Percentiles rank a stretch among this genome's conserved stretches.
These are phyloP conservation scores for Hirtodrosophila cameraria DNA, from an alignment of 2,888 invertebrate species.

Conservation along the genomic window DNA sequence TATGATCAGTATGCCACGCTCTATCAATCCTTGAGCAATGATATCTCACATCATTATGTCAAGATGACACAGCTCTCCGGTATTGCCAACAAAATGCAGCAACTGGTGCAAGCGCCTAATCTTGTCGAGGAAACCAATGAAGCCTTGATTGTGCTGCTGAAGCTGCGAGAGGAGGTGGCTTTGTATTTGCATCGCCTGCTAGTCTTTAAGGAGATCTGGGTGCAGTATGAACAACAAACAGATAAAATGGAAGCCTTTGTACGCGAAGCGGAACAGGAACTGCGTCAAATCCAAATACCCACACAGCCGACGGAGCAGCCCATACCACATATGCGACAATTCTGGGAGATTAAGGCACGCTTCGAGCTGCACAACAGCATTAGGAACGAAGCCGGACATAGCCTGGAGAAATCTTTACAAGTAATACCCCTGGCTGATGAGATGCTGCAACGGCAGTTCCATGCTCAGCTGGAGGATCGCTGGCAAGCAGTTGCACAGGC, in stretches of 20 bases:
- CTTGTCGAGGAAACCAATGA: conserved; percentile 90
- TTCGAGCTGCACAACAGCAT: conserved; percentile 93
- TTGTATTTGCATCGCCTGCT: conserved; percentile 89
- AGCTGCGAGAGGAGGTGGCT: conserved; percentile 91
- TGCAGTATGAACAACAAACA: conserved; percentile 89
- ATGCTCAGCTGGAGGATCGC: conserved; percentile 90
- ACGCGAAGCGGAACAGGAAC: conserved; percentile 89
- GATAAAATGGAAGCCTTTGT: conserved; percentile 92
- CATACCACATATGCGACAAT: conserved; percentile 90
- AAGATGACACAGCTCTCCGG: conserved; percentile 90
- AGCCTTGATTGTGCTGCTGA: conserved; percentile 89
- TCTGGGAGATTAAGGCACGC: conserved; percentile 95
- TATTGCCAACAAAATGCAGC: conserved; percentile 90
- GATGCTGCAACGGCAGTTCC: conserved; percentile 91
- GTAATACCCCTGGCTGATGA: conserved; percentile 93
- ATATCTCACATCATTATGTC: conserved; percentile 92
- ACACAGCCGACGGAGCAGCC: conserved; percentile 87
- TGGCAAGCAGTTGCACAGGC: conserved; percentile 88
- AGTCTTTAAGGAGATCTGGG: conserved; percentile 92
- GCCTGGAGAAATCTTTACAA: conserved; percentile 91
- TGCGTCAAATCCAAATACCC: conserved; percentile 86
- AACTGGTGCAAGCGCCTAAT: conserved; percentile 90
- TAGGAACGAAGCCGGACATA: conserved; percentile 89
- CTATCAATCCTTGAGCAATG: conserved; percentile 91
- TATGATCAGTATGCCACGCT: conserved; percentile 93